A percentile compares a stretch with the other conserved stretches of the same genome.
These are phyloP conservation scores for Onchidella celtica DNA, from an alignment of 2,888 invertebrate genomes.

Conservation along the genomic window DNA sequence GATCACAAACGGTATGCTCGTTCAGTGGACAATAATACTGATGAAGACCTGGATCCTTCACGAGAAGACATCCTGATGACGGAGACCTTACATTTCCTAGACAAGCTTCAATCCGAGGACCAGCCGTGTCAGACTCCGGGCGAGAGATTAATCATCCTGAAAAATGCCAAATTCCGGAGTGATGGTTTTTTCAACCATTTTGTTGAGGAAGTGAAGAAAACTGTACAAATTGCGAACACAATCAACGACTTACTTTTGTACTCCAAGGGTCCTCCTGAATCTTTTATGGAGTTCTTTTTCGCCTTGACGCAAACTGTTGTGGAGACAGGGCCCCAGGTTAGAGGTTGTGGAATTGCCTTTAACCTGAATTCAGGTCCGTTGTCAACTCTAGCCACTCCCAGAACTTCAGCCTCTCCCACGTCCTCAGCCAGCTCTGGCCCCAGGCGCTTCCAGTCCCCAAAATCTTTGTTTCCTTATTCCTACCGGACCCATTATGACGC, in stretches of 20 bases:
- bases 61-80: not conserved
- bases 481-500: constrained; percentile 47
- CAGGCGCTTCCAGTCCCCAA: not conserved
- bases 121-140: constrained; percentile 19
- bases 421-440: not conserved
- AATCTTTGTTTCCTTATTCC: constrained; percentile 65
- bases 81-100: constrained; percentile 41
- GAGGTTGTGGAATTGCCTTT: constrained; percentile 69
- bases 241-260: constrained; percentile 58
- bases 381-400: not conserved
- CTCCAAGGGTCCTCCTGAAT: constrained; percentile 45
- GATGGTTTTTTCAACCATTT: constrained; percentile 50
- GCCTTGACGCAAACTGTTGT: constrained; percentile 63
- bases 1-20: not conserved
- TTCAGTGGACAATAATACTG: not conserved
- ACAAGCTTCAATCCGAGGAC: constrained; percentile 4
- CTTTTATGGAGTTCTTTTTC: constrained; percentile 55
- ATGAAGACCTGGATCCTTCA: not conserved
- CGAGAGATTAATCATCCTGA: constrained; percentile 44
- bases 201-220: constrained; percentile 54
- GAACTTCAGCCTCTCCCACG: not conserved
- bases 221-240: constrained; percentile 60
- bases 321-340: constrained; percentile 60
- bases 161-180: constrained; percentile 39
- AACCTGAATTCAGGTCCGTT: constrained; percentile 22